Evolutionary conservation across 2,113 vertebrate species (phyloP).

Genomic region (Monarcha castaneiventris): DNA sequence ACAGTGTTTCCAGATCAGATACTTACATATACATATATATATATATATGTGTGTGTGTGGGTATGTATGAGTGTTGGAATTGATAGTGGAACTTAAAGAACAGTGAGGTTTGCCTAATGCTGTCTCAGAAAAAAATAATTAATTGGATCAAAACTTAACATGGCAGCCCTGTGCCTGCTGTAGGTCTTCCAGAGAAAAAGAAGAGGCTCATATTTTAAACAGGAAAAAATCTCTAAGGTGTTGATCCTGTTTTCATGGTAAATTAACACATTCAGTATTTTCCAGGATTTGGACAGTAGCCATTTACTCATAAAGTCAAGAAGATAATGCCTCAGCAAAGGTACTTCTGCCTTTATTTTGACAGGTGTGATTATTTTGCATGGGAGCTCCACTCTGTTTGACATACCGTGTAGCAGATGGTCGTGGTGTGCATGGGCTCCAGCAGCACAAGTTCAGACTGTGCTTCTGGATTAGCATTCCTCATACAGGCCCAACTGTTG

Average conservation of each 20-base stretch:
- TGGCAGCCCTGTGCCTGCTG: background rate
- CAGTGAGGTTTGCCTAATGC: background rate
- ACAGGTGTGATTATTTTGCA: background rate
- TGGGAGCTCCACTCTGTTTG: background rate
- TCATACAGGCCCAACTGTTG: background rate
- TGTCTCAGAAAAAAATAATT: background rate
- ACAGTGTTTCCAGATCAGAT: background rate
- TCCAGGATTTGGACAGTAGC: background rate
- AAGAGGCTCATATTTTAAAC: background rate
- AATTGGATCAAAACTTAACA: background rate
- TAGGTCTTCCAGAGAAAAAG: background rate
- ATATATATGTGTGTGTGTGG: too few species aligned
- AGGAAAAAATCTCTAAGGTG: background rate
- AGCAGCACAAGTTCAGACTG: background rate
- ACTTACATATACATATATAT: background rate
- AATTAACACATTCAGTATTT: background rate
- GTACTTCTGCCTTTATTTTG: background rate
- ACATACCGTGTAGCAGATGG: background rate
- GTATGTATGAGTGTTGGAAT: background rate
- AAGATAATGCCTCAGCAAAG: background rate
- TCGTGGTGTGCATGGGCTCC: background rate
- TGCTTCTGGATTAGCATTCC: background rate
- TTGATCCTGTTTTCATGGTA: background rate
- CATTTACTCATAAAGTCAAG: background rate
- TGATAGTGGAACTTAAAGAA: background rate